These are phyloP conservation scores for Salvelinus namaycush DNA, from an alignment of 2,113 vertebrate genomes.

Conservation along the genomic window DNA sequence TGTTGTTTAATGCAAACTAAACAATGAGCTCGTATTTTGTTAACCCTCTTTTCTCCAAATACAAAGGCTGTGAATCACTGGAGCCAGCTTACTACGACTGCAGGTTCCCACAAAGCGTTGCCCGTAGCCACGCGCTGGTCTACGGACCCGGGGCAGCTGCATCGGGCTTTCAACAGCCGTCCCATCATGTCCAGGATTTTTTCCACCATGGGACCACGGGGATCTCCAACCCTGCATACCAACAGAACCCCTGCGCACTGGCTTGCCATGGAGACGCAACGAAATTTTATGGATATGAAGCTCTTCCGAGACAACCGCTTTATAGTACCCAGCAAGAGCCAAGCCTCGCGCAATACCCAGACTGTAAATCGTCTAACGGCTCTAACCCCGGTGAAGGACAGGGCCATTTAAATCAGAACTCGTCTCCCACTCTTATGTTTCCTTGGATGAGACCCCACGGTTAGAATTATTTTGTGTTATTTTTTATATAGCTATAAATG, in stretches of 20 bases:
- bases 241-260: constrained; percentile 94
- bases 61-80: constrained; percentile 97
- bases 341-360: constrained; percentile 96
- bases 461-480: constrained; percentile 79
- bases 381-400: constrained; percentile 98
- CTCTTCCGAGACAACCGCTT: constrained; percentile 95
- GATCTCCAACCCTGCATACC: constrained; percentile 96
- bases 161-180: constrained; percentile 94
- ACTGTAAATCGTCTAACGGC: constrained; percentile 98
- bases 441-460: constrained; percentile 99
- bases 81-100: constrained; percentile 99
- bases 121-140: constrained; percentile 93
- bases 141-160: constrained; percentile 93
- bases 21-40: constrained; percentile 99
- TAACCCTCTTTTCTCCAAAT: constrained; percentile 99
- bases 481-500: constrained; percentile 13
- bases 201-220: constrained; percentile 95
- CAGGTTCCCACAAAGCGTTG: constrained; percentile 97
- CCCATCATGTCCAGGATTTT: constrained; percentile 98
- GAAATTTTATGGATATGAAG: constrained; percentile 99
- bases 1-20: constrained; percentile 83
- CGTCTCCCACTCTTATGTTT: constrained; percentile 98
- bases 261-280: constrained; percentile 97
- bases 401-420: constrained; percentile 98
- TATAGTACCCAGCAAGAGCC: constrained; percentile 99